A percentile compares a stretch with the other conserved stretches of the same genome.
phyloP scores from a whole-genome alignment of 1,140 invertebrate species.

The Brachionus sp. region DNA sequence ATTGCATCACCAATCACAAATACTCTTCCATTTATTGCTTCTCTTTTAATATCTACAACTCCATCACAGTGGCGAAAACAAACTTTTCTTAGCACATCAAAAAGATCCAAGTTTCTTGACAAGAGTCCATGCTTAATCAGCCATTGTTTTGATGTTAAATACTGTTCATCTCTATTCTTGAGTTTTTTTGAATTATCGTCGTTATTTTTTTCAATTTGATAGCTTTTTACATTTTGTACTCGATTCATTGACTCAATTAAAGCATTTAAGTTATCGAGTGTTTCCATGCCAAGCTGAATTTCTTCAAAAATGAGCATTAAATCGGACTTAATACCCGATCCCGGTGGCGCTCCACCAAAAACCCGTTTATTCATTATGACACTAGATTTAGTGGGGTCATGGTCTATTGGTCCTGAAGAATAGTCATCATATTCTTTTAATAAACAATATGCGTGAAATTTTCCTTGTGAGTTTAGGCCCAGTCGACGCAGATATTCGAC shows the following conservation, averaged over 20 bases:
- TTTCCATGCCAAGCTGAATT: slow-evolving; percentile 56
- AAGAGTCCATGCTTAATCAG: slow-evolving; percentile 54
- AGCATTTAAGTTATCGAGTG: slow-evolving; percentile 52
- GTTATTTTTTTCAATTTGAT: neutral
- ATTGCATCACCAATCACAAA: neutral
- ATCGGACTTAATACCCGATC: slow-evolving; percentile 57
- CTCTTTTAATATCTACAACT: slow-evolving; percentile 52
- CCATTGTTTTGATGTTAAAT: slow-evolving; percentile 58
- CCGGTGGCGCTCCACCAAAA: slow-evolving; percentile 56
- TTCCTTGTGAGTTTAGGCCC: slow-evolving; percentile 52
- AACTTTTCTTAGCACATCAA: slow-evolving; percentile 55
- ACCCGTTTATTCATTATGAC: slow-evolving; percentile 56
- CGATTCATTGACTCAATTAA: slow-evolving; percentile 53
- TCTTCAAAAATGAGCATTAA: slow-evolving; percentile 58
- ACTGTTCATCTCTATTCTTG: slow-evolving; percentile 51
- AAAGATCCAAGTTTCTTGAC: slow-evolving; percentile 53
- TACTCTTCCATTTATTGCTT: slow-evolving; percentile 47
- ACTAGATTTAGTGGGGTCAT: slow-evolving; percentile 53
- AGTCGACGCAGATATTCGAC: slow-evolving; percentile 54
- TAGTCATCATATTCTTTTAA: slow-evolving; percentile 58
- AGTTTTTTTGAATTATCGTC: neutral
- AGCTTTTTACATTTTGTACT: slow-evolving; percentile 47
- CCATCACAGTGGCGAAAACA: slow-evolving; percentile 59
- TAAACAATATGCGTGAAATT: slow-evolving; percentile 56
- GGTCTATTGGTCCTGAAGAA: slow-evolving; percentile 51